Evolutionary conservation across 2,113 vertebrate species (phyloP).

Genomic region (Cheilinus undulatus): DNA sequence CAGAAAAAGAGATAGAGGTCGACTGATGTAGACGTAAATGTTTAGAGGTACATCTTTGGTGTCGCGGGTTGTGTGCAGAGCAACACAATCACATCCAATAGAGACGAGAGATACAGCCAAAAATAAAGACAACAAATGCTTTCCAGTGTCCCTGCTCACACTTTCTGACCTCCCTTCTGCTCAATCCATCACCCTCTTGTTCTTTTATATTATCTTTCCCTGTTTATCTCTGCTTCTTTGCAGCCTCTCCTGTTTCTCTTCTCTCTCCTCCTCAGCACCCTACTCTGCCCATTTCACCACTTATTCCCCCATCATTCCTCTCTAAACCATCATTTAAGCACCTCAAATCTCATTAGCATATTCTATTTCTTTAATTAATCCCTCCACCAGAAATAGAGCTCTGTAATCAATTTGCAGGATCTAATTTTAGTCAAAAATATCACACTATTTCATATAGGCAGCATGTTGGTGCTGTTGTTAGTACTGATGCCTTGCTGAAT

Average conservation of each 20-base stretch:
- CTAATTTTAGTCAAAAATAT: no score
- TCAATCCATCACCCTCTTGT: neutral
- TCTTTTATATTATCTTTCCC: neutral
- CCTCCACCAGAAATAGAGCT: conserved; percentile 25
- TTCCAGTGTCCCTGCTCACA: conserved; percentile 2
- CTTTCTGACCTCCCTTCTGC: neutral
- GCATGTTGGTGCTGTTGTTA: no score
- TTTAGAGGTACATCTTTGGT: conserved; percentile 19
- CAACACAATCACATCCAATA: conserved; percentile 13
- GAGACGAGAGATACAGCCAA: conserved; percentile 9
- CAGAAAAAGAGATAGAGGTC: neutral
- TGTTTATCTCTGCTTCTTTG: conserved; percentile 2
- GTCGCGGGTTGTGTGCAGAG: conserved; percentile 18
- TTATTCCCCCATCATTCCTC: neutral
- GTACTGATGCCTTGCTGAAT: no score
- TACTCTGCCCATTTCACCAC: neutral
- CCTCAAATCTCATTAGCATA: conserved; percentile 19
- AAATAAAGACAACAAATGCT: conserved; percentile 17
- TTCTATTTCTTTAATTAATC: conserved; percentile 41
- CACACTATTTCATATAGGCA: no score
- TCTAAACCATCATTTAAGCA: neutral
- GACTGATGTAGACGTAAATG: conserved; percentile 15
- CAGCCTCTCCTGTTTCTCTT: conserved; percentile 2
- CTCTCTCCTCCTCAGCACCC: neutral
- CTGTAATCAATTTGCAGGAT: conserved; percentile 9